phyloP scores from a whole-genome alignment of 2,888 invertebrate species.

The Papilio demoleus region DNA sequence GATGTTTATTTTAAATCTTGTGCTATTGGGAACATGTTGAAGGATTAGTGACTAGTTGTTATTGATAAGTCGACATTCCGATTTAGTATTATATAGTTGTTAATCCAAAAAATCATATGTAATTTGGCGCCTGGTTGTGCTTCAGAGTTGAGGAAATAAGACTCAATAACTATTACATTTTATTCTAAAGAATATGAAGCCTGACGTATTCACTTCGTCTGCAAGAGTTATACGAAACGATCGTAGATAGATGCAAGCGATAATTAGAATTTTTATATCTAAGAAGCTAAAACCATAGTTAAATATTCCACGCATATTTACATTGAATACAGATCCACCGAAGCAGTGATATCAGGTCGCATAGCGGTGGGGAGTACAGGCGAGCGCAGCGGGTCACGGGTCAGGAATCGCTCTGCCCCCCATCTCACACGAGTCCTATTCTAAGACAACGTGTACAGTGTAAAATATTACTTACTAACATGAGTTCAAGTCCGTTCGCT shows the following conservation, averaged over 20 bases:
- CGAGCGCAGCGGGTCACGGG: conserved; percentile 41
- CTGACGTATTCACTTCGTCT: not conserved
- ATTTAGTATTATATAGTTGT: no score
- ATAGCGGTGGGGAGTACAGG: conserved; percentile 44
- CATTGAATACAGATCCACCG: conserved; percentile 8
- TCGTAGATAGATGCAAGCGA: no score
- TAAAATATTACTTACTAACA: conserved; percentile 12
- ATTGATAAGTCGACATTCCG: not conserved
- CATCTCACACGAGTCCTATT: conserved; percentile 20
- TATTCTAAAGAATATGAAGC: not conserved
- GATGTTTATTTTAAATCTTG: not conserved
- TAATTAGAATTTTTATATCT: not conserved
- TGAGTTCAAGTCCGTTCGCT: not conserved
- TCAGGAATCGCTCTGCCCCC: conserved; percentile 30
- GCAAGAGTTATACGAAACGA: no score
- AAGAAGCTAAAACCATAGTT: not conserved
- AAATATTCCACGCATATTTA: conserved; percentile 3
- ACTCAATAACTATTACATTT: not conserved
- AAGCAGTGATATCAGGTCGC: conserved; percentile 22
- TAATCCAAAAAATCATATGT: not conserved
- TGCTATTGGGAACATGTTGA: not conserved
- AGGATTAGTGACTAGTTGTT: not conserved
- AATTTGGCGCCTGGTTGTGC: not conserved
- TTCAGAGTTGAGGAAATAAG: not conserved
- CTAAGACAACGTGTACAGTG: conserved; percentile 16